Base-by-base conservation (phyloP, 2,888 invertebrate species). In the Caenorhabditis sp. region DNA sequence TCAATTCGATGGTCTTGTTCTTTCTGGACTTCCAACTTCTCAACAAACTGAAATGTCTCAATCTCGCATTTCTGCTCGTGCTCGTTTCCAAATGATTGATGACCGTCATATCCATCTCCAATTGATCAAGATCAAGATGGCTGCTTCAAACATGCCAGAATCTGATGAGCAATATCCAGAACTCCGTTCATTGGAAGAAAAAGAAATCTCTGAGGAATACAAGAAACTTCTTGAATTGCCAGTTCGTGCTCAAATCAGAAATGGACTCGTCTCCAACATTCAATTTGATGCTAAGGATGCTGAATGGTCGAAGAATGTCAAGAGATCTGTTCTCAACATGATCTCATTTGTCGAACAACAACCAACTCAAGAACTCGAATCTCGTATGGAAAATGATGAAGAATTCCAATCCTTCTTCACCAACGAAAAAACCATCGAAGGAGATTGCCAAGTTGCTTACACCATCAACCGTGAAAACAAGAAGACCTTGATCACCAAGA, bases 291-390 rank as follows among this genome's bases (percentile, higher is more conserved):
- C 63, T 10, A 62, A 74, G 23, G 86, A 86, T 53, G 58, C 67
- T 10, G 70, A 80, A 52, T 86, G 85, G 85, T 80, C 84, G n/a
- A 81, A 70, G 67, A 87, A 87, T 77, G 71, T 81, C 66, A 87
- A 87, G 77, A 76, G 84, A 50, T 78, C 83, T 26, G 77, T 85
- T 52, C 63, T 87, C 70, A 86, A 83, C 74, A 73, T 85, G 77
- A 62, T 84, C 63, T 83, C 84, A 63, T 74, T 82, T 43, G 43
- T 43, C 14, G 10, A 43, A 43, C 12, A 43, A 43, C 43, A 43
- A 43, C 43, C 43, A 43, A 43, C 43, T 14, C 56, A 63, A 12
- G 57, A 65, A 61, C 38, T 57, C 25, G 56, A 67, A 58, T 17
- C n/a, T 4, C 8, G 52, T 21, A 59, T 57, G 21, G 62, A 58